Percentiles rank a stretch among this genome's conserved stretches.
Conservation (phyloP, 2,797 vertebrate genomes). For the Phyllotis vaccarum region DNA sequence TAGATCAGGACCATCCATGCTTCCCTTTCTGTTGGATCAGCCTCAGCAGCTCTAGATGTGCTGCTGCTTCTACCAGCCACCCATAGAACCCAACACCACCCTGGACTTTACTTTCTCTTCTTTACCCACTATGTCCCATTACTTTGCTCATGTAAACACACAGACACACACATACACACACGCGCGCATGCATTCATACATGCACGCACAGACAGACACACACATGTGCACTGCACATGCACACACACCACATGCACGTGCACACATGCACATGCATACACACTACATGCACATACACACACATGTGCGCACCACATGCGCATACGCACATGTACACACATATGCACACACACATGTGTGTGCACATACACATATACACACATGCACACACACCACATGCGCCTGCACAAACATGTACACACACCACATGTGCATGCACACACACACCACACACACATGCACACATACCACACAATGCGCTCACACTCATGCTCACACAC, state of each 20-base stretch:
- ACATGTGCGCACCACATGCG: too few species aligned
- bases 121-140: not conserved
- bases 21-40: not conserved
- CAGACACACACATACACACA: not conserved
- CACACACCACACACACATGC: not conserved
- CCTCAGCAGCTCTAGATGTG: not conserved
- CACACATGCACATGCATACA: not conserved
- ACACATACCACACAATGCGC: too few species aligned
- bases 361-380: not conserved
- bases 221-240: not conserved
- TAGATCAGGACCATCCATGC: not conserved
- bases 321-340: not conserved
- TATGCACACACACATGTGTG: too few species aligned
- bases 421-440: not conserved
- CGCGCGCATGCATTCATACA: too few species aligned
- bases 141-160: not conserved
- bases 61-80: not conserved
- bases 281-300: not conserved
- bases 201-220: not conserved
- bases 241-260: not conserved
- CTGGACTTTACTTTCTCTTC: not conserved
- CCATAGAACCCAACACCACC: not conserved
- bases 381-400: too few species aligned
- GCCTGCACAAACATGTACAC: too few species aligned
- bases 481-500: too few species aligned